Percentiles rank a stretch among this genome's conserved stretches.
phyloP scores from a whole-genome alignment of 2,113 vertebrate genomes.

The Trematocara nigrifrons region DNA sequence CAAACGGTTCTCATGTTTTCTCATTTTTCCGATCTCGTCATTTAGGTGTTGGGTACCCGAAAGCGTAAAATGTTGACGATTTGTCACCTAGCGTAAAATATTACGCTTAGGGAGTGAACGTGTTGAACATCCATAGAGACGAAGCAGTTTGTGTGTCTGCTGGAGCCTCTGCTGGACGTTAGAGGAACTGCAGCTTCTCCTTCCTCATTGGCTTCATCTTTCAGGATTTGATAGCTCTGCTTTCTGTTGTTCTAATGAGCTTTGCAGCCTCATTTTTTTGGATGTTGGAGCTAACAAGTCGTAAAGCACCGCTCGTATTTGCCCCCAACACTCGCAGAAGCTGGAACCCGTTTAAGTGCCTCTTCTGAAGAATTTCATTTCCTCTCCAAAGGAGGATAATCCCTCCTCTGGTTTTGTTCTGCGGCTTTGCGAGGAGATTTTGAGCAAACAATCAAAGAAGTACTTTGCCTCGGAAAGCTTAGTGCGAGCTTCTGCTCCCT shows the following conservation, averaged over 20 bases:
- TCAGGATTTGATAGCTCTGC: background rate
- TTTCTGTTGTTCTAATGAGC: background rate
- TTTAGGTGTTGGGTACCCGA: no score
- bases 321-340: background rate
- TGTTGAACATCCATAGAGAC: background rate
- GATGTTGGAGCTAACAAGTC: background rate
- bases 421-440: slow-evolving; percentile 33
- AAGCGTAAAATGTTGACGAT: no score
- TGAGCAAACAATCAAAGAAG: slow-evolving; percentile 47
- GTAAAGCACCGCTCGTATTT: background rate
- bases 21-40: no score
- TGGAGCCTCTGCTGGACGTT: background rate
- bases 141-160: background rate
- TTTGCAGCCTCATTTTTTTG: background rate
- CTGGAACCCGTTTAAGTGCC: slow-evolving; percentile 29
- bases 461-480: slow-evolving; percentile 32
- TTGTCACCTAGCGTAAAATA: no score
- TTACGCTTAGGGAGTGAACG: no score
- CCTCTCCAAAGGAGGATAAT: slow-evolving; percentile 26
- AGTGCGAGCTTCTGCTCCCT: slow-evolving; percentile 9
- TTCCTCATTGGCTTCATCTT: background rate
- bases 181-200: background rate
- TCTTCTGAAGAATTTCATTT: slow-evolving; percentile 49
- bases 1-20: no score
- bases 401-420: slow-evolving; percentile 15